phyloP scores from a whole-genome alignment of 2,888 invertebrate genomes.

The Meganola albula region DNA sequence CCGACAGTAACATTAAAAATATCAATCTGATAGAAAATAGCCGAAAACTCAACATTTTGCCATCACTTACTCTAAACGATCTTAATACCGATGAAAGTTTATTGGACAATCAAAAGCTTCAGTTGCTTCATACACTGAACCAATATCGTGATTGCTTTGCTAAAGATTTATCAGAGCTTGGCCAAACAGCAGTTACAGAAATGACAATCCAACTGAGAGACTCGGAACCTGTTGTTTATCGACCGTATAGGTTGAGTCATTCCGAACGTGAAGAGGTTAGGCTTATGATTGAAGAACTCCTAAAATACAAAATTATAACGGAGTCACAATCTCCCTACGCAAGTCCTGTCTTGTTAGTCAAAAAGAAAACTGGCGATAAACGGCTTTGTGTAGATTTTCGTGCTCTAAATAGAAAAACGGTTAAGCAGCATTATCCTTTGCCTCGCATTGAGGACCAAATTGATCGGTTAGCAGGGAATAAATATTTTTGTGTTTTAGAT shows the following conservation, averaged over 20 bases:
- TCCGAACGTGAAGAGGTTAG: neutral
- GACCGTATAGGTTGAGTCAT: constrained; percentile 2
- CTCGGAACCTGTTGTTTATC: constrained; percentile 1
- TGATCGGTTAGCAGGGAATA: neutral
- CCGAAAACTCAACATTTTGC: neutral
- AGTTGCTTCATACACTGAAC: neutral
- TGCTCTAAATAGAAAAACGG: constrained; percentile 1
- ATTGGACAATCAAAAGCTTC: neutral
- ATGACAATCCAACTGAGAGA: constrained; percentile 1
- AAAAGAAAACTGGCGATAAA: constrained; percentile 9
- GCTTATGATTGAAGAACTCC: constrained; percentile 1
- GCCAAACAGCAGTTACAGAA: neutral
- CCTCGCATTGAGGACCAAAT: constrained; percentile 5
- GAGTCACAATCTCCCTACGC: constrained; percentile 4
- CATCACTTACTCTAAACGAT: neutral
- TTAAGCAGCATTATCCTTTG: constrained; percentile 4
- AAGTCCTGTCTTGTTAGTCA: constrained; percentile 1
- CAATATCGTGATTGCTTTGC: constrained; percentile 1
- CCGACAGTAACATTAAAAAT: neutral
- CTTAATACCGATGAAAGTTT: neutral
- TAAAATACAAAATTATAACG: neutral
- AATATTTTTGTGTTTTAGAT: constrained; percentile 1
- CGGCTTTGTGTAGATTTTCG: neutral
- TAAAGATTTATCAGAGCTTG: neutral
- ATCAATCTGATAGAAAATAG: neutral